Base-by-base conservation (phyloP, 2,113 vertebrate genomes). In the Corydoras sp. region DNA sequence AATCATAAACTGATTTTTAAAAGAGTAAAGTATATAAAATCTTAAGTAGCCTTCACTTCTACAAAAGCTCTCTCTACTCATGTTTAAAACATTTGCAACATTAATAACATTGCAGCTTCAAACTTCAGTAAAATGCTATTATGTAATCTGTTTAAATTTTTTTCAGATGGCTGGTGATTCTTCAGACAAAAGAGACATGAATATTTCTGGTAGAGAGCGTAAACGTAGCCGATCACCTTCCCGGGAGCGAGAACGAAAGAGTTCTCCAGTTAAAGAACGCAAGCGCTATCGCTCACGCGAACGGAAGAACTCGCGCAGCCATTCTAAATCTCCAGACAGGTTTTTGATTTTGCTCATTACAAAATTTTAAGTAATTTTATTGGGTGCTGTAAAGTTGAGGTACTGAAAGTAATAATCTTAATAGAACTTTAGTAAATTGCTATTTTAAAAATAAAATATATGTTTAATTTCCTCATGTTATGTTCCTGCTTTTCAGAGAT, bases 311-410 rank as follows among this genome's bases (percentile, higher is more conserved):
- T 89, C 87, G 49, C 81, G 90, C 71, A 93, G 91, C 80, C 88
- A 93, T 3, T 97, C 96, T 50, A 97, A 97, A 79, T 97, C 94
- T 6, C 0, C 84, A 0, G 96, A 98, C 15, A 92, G 96, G 95
- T 95, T 78, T 29, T 65, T 8, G 13, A 0, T 30, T 31, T 30
- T 5, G 13, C 14, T 5, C 13, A 1, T n/a, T 68, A 2, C 0
- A 48, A 68, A 15, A 5, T 4, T 2, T 59, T 31, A 15, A 4
- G 3, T 30, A 56, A 48, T 50, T 51, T 49, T 7, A 4, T 35
- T 9, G 10, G 11, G 49, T 50, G 3, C 51, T 9, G 10, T 65
- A 10, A 50, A 24, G 24, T 53, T 3, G 15, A n/a, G 9, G 5
- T 29, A 7, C 13, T 43, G 30, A 3, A 10, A 30, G 11, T 29